Base-by-base conservation (phyloP, 2,113 vertebrate species). In the Hyperoodon ampullatus region DNA sequence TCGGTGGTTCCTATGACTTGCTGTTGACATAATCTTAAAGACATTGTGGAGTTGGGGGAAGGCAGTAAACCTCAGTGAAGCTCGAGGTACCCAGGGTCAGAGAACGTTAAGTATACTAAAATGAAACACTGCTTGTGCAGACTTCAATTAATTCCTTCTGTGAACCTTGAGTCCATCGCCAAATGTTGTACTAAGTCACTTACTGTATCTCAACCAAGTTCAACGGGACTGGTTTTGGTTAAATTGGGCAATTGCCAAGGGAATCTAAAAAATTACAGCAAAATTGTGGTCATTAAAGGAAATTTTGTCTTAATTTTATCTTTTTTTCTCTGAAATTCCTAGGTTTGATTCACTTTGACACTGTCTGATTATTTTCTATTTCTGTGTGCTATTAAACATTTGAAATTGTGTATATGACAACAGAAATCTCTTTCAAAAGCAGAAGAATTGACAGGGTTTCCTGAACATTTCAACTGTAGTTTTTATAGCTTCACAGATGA, bases 201-300 rank as follows among this genome's bases (percentile, higher is more conserved):
- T 63, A 66, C 89, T 68, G 80, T 30, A 15, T 30, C 90, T 96
- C 75, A 26, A 6, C 70, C 71, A 66, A 85, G 58, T 88, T 94
- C 87, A 83, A 28, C 4, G 5, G 94, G 65, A 66, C 91, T 66
- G 88, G 0, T 86, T 97, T 91, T 93, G 93, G 71, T 96, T 95
- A 92, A 11, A n/a, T 91, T 11, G 77, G 85, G n/a, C 72, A 87
- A 47, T 95, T 95, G 89, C 68, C 42, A 33, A 90, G 60, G 75
- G 72, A 84, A 87, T 90, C 83, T 65, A 14, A 87, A 94, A 92
- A 86, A 94, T 35, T 92, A 28, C 87, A 84, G 61, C 88, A 74
- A 97, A 98, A 96, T 96, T 80, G 66, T 96, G 55, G 78, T 88
- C 78, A 93, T 85, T 96, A 90, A 96, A 89, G 88, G 96, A 96